Evolutionary conservation across 2,113 vertebrate species (phyloP), one percentile per base, ranked within the genome.

Genomic region (Phainopepla nitens): DNA sequence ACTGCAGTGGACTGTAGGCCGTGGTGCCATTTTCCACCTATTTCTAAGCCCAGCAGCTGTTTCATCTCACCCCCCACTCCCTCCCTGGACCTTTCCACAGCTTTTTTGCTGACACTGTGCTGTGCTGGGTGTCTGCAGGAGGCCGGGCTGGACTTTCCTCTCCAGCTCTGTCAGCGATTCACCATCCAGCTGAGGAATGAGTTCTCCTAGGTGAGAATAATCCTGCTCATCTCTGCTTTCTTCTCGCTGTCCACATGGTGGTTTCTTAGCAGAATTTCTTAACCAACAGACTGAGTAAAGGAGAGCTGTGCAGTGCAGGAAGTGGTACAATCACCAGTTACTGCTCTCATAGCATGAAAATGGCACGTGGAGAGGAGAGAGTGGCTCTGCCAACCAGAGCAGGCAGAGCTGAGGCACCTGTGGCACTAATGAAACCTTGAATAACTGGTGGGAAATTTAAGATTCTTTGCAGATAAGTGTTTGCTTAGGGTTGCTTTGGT

Each of bases 1-100:
- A 1, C 73, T 86, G 66, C 61, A 76, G 50, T 7, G 17, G 49
- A 17, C 41, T 24, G n/a, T 29, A 56, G 82, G 35, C 45, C 50
- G 2, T 33, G 87, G 65, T 95, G 66, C 53, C 65, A 56, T 94
- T 97, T 86, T 90, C 53, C 56, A 73, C 35, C 2, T 1, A 73
- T 70, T 89, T 68, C 53, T 29, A 90, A 90, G 54, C 29, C 76
- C 49, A 66, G 90, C 90, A 93, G 86, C 82, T 95, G 72, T 75
- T 90, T 82, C 68, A n/a, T 61, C 79, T 94, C 13, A 0, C n/a
- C 41, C 57, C 79, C 50, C 24, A 39, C 62, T 80, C 82, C 42
- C 47, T 82, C 57, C 31, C 13, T 15, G 8, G 41, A 42, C 65
- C 68, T 89, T 87, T 83, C 64, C 80, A 81, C 1, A 5, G 49